A percentile compares a stretch with the other conserved stretches of the same genome.
phyloP scores from a whole-genome alignment of 2,888 invertebrate genomes.

The Conchocele bisecta region DNA sequence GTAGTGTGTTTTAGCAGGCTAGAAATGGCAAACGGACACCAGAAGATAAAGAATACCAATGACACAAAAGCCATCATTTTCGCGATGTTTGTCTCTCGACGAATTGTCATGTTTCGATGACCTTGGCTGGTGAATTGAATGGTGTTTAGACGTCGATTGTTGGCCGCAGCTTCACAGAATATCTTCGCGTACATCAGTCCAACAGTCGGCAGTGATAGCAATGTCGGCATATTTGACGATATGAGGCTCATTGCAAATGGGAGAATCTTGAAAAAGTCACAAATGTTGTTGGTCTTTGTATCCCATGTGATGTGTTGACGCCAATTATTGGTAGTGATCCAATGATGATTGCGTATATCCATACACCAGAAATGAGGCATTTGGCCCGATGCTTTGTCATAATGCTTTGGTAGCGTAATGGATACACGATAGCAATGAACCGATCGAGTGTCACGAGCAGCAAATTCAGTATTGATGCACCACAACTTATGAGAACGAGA shows the following conservation, averaged over 20 bases:
- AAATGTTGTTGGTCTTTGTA: conserved; percentile 12
- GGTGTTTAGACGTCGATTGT: background rate
- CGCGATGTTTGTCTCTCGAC: conserved; percentile 44
- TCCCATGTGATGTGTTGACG: conserved; percentile 44
- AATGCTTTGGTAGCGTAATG: conserved; percentile 44
- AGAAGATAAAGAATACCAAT: conserved; percentile 62
- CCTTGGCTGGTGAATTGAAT: background rate
- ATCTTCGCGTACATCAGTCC: too few relatives aligned
- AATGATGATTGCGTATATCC: conserved; percentile 50
- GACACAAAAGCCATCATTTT: conserved; percentile 54
- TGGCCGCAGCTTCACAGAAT: background rate
- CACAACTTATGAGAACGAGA: conserved; percentile 48
- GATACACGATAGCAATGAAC: conserved; percentile 59
- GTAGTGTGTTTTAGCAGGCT: conserved; percentile 55
- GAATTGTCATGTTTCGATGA: background rate
- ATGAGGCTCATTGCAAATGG: conserved; percentile 49
- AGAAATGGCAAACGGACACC: conserved; percentile 58
- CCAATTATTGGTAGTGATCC: conserved; percentile 49
- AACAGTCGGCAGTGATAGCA: conserved; percentile 18
- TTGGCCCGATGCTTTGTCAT: conserved; percentile 45
- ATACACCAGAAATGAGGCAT: conserved; percentile 37
- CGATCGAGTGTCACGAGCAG: conserved; percentile 57
- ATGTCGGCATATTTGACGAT: conserved; percentile 35
- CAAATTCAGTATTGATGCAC: conserved; percentile 57
- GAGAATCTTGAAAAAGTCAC: conserved; percentile 57